A percentile compares a stretch with the other conserved stretches of the same genome.
Conservation (phyloP, 2,888 invertebrate genomes). For the Orchesella flavescens region DNA sequence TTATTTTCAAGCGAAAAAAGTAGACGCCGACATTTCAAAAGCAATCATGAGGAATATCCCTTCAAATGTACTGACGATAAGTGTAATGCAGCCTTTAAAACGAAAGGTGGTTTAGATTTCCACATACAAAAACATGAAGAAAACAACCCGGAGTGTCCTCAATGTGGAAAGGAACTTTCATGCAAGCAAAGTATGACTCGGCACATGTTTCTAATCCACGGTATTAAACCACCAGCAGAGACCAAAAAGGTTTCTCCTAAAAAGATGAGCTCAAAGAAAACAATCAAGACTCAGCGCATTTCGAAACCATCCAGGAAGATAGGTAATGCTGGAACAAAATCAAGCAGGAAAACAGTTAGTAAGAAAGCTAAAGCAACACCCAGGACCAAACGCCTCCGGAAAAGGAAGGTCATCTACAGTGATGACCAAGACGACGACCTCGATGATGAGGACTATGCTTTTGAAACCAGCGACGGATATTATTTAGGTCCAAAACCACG, state of each 20-base stretch:
- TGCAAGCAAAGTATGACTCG: neutral
- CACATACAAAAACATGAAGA: neutral
- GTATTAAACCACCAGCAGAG: neutral
- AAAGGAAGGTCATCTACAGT: neutral
- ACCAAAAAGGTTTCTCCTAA: neutral
- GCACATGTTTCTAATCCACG: constrained; percentile 31
- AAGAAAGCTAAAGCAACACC: neutral
- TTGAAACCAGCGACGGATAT: neutral
- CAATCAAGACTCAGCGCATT: neutral
- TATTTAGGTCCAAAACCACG: neutral
- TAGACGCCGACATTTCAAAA: neutral
- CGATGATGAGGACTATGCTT: neutral
- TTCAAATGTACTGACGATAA: constrained; percentile 30
- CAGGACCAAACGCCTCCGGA: neutral
- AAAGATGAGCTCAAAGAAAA: neutral
- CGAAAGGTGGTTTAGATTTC: neutral
- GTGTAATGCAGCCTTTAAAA: neutral
- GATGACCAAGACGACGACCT: neutral
- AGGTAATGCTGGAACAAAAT: neutral
- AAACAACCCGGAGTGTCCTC: neutral
- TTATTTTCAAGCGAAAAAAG: neutral
- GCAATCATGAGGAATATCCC: neutral
- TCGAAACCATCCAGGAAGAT: neutral
- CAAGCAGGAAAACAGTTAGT: neutral
- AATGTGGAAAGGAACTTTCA: constrained; percentile 1